Conservation (phyloP, 2,113 vertebrate genomes). For the Heterotis niloticus region DNA sequence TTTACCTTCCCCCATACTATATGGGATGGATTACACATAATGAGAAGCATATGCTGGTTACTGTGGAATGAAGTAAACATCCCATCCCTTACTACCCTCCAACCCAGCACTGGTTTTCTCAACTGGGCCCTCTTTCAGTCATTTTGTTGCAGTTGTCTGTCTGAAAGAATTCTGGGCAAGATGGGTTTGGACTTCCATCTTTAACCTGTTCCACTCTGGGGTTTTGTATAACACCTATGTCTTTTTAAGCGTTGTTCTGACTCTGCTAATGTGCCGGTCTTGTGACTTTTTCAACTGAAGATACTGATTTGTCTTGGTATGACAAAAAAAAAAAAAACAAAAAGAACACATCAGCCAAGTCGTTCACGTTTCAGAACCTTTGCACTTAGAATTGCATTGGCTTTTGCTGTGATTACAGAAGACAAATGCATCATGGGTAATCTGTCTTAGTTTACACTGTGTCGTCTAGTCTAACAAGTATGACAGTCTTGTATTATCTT, state of each 20-base stretch:
- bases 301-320: constrained; percentile 57
- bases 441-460: no score
- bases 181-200: neutral
- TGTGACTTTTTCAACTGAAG: neutral
- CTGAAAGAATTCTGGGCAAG: neutral
- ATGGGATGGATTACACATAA: constrained; percentile 32
- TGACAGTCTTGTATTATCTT: no score
- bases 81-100: constrained; percentile 13
- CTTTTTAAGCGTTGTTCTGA: neutral
- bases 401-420: no score
- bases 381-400: no score
- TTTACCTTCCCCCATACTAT: neutral
- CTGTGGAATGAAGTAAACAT: constrained; percentile 36
- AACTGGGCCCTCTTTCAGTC: neutral
- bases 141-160: constrained; percentile 18
- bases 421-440: no score
- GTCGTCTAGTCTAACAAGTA: no score
- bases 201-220: neutral
- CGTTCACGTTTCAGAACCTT: no score
- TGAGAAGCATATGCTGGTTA: constrained; percentile 36
- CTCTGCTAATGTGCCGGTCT: neutral
- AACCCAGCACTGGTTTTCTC: neutral
- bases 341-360: no score
- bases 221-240: neutral
- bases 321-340: no score